Percentiles rank a stretch among this genome's conserved stretches.
These are phyloP conservation scores for Drosophila orena DNA, from an alignment of 1,140 invertebrate species.

Conservation along the genomic window DNA sequence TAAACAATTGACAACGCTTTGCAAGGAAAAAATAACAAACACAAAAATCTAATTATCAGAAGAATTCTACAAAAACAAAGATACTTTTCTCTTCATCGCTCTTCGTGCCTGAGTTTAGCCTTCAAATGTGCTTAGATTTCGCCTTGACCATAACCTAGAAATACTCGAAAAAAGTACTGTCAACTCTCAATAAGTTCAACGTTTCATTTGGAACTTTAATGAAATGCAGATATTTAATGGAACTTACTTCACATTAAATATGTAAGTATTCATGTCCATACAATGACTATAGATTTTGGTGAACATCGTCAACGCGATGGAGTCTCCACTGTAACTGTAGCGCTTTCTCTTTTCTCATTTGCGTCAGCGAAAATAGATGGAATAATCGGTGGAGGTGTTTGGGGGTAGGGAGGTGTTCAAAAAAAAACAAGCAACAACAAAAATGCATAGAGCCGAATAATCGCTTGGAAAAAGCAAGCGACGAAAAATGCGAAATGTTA, in stretches of 20 bases:
- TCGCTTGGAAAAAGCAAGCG: constrained; percentile 36
- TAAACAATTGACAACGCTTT: constrained; percentile 66
- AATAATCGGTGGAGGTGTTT: background rate
- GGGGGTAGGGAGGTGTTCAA: background rate
- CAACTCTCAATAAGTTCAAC: background rate
- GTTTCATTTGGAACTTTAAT: background rate
- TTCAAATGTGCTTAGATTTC: constrained; percentile 71
- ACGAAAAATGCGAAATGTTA: constrained; percentile 67
- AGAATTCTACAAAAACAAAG: constrained; percentile 34
- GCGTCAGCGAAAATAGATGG: constrained; percentile 14
- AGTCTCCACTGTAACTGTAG: constrained; percentile 18
- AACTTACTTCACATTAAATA: too few relatives aligned
- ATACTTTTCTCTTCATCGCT: background rate
- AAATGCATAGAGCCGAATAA: constrained; percentile 37
- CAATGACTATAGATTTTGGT: too few relatives aligned
- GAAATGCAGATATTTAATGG: background rate
- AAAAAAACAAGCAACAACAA: constrained; percentile 27
- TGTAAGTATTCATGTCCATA: too few relatives aligned
- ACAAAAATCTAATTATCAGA: constrained; percentile 53
- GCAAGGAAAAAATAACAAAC: constrained; percentile 43
- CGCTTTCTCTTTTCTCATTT: constrained; percentile 41
- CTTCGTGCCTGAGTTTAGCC: constrained; percentile 52
- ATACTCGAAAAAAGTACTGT: constrained; percentile 40
- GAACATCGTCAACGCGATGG: too few relatives aligned
- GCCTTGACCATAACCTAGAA: constrained; percentile 82